These are phyloP conservation scores for Lapara coniferarum DNA, from an alignment of 2,888 invertebrate species.

Conservation along the genomic window DNA sequence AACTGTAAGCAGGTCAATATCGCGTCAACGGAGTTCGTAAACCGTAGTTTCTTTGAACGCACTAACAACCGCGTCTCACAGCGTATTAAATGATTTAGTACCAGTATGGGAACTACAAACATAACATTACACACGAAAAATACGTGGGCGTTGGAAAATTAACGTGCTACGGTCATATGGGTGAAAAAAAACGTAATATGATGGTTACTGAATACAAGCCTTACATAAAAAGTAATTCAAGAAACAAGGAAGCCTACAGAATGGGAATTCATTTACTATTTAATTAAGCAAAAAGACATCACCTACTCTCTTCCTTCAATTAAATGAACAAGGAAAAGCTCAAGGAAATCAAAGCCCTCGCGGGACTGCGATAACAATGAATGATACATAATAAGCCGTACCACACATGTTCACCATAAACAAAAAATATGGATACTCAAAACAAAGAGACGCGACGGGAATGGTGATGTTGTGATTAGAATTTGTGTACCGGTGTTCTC, in stretches of 20 bases:
- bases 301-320: slow-evolving; percentile 4
- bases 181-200: background rate
- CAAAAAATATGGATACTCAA: slow-evolving; percentile 10
- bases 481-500: slow-evolving; percentile 8
- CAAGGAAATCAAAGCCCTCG: slow-evolving; percentile 8
- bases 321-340: slow-evolving; percentile 13
- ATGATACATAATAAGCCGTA: slow-evolving; percentile 5
- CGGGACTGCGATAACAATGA: background rate
- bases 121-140: slow-evolving; percentile 5
- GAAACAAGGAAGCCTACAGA: slow-evolving; percentile 14
- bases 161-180: background rate
- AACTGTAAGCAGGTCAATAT: slow-evolving; percentile 24
- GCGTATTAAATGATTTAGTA: slow-evolving; percentile 17
- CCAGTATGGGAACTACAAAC: slow-evolving; percentile 23
- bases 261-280: slow-evolving; percentile 10
- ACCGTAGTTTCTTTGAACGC: slow-evolving; percentile 23
- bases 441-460: slow-evolving; percentile 11
- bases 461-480: slow-evolving; percentile 13
- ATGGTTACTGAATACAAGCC: background rate
- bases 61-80: slow-evolving; percentile 5
- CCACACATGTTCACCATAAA: slow-evolving; percentile 3
- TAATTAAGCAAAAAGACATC: slow-evolving; percentile 10
- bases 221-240: background rate
- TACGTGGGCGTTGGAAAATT: slow-evolving; percentile 13
- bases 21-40: slow-evolving; percentile 24